Evolutionary conservation across 2,113 vertebrate genomes (phyloP), one percentile per base, ranked within the genome.

Genomic region (Mormyrus lacerda): DNA sequence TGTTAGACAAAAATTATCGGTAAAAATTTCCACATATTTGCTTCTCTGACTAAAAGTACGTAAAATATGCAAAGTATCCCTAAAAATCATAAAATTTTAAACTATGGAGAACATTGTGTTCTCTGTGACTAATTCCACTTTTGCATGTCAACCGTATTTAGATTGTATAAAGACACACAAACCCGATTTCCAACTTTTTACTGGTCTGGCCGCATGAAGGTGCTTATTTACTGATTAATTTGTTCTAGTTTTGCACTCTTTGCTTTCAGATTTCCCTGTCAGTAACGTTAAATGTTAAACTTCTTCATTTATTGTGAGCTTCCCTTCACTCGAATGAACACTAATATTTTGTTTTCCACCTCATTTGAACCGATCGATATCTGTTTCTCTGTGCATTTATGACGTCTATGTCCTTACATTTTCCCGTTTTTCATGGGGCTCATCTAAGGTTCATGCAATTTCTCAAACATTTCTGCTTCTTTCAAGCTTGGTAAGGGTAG

Each of bases 401-500:
- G 85, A 35, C 6, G 85, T 27, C 47, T 13, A n/a, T 47, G 83
- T 44, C 48, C 31, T 61, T 21, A 61, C 6, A 8, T 31, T 87
- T 87, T 45, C 45, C 47, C 27, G 24, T 65, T n/a, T n/a, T 51
- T 61, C 42, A 7, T 21, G 45, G 84, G 5, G 31, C 15, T 45
- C 76, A 42, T n/a, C 35, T 21, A 45, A 76, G 69, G 21, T 50
- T 50, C 69, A 88, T 87, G 90, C 88, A 6, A 19, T 79, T 79
- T 79, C 35, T 79, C 35, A 19, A 79, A 19, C 89, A 89, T 24
- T 92, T 94, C 92, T 90, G 91, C 89, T 88, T 87, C 50, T 51
- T 76, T 90, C 79, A 91, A 89, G 90, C 91, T 51, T 19, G 48
- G 44, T 48, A 5, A 47, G 17, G 44, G 19, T 21, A n/a, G 42